Evolutionary conservation across 2,888 invertebrate species (phyloP).

Genomic region (Lapara coniferarum): DNA sequence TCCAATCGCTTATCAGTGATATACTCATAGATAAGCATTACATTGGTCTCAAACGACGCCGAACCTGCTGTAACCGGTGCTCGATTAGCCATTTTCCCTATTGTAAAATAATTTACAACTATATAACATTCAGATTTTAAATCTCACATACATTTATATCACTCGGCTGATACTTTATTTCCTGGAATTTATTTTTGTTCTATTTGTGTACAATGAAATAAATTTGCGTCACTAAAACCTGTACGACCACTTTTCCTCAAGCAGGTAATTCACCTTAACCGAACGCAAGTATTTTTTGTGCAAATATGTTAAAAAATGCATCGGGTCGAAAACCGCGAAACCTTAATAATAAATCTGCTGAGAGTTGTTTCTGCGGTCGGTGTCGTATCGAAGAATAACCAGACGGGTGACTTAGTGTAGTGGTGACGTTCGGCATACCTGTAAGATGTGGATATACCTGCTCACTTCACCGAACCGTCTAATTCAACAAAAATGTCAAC

Average conservation of each 20-base stretch:
- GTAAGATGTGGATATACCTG: too few relatives aligned
- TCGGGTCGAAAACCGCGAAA: slow-evolving; percentile 51
- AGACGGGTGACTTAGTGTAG: slow-evolving; percentile 7
- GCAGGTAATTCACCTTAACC: slow-evolving; percentile 21
- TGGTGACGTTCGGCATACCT: too few relatives aligned
- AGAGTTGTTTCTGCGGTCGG: slow-evolving; percentile 23
- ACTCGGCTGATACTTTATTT: neutral
- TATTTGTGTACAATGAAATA: slow-evolving; percentile 20
- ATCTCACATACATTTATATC: slow-evolving; percentile 9
- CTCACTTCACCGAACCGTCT: too few relatives aligned
- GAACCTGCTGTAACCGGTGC: neutral
- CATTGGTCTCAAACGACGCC: neutral
- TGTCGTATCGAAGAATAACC: slow-evolving; percentile 6
- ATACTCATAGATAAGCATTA: neutral
- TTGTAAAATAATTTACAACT: slow-evolving; percentile 5
- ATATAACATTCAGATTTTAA: neutral
- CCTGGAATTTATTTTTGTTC: slow-evolving; percentile 5
- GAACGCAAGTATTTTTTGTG: slow-evolving; percentile 22
- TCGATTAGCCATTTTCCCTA: slow-evolving; percentile 10
- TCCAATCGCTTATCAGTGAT: slow-evolving; percentile 8
- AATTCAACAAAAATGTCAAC: too few relatives aligned
- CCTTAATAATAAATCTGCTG: slow-evolving; percentile 46
- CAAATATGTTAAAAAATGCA: slow-evolving; percentile 28
- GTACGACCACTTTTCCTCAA: slow-evolving; percentile 20
- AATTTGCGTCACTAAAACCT: slow-evolving; percentile 20